Conservation (phyloP, 2,888 invertebrate species). For the Macropis europaea region DNA sequence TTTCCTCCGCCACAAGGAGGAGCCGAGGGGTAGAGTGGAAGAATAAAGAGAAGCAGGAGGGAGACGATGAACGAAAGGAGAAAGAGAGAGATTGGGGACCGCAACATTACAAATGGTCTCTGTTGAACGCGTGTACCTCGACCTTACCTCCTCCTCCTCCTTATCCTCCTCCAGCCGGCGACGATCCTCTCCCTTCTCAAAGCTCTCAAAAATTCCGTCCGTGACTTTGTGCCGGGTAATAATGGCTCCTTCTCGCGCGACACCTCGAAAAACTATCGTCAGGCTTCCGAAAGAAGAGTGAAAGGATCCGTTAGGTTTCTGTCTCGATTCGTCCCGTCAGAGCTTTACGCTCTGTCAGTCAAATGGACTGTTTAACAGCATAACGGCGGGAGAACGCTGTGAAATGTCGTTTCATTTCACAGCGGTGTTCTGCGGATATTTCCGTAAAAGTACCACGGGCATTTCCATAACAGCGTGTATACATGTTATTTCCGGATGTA, state of each 20-base stretch:
- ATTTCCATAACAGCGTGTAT: constrained; percentile 22
- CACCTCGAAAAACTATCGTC: constrained; percentile 7
- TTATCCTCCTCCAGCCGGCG: not conserved
- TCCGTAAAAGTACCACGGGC: constrained; percentile 16
- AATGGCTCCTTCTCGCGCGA: not conserved
- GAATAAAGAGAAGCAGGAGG: not conserved
- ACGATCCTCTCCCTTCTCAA: not conserved
- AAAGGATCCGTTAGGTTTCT: not conserved
- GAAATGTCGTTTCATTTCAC: constrained; percentile 2
- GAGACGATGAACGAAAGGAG: not conserved
- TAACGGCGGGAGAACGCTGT: not conserved
- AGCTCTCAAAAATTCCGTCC: constrained; percentile 8
- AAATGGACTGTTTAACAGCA: too few relatives aligned
- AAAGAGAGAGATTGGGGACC: not conserved
- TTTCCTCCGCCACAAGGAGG: constrained; percentile 25
- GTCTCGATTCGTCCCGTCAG: too few relatives aligned
- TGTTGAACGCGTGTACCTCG: constrained; percentile 14
- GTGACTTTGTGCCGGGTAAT: constrained; percentile 28
- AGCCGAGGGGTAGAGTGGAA: not conserved
- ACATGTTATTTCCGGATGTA: constrained; percentile 25
- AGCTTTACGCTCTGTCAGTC: too few relatives aligned
- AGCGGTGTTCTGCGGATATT: not conserved
- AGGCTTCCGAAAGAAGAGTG: not conserved
- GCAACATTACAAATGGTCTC: constrained; percentile 14
- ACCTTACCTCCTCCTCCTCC: constrained; percentile 5